Percentiles rank a stretch among this genome's conserved stretches.
These are phyloP conservation scores for Sander lucioperca DNA, from an alignment of 2,113 vertebrate genomes.

Conservation along the genomic window DNA sequence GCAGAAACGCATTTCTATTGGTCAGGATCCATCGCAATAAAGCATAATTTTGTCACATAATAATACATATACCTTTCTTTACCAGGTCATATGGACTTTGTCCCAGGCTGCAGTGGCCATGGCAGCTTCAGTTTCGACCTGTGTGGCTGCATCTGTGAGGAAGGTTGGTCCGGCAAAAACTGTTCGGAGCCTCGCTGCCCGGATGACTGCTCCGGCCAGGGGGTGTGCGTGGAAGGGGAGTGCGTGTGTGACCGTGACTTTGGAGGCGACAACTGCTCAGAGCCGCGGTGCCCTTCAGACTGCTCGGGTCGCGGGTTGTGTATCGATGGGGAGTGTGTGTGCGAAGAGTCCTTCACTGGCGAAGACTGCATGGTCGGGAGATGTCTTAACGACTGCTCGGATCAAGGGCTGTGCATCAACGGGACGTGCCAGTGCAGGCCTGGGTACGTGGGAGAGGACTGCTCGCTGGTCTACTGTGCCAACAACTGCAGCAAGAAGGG, in stretches of 20 bases:
- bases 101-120: conserved; percentile 92
- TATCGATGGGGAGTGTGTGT: conserved; percentile 94
- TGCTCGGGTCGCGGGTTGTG: conserved; percentile 93
- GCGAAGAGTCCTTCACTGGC: conserved; percentile 92
- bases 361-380: conserved; percentile 91
- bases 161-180: conserved; percentile 95
- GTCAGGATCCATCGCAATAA: not conserved
- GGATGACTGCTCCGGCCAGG: conserved; percentile 92
- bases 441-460: conserved; percentile 92
- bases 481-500: conserved; percentile 93
- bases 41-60: not conserved
- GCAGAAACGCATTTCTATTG: too few relatives aligned
- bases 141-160: conserved; percentile 93
- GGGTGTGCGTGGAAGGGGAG: conserved; percentile 93
- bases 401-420: conserved; percentile 91
- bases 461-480: conserved; percentile 88
- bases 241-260: conserved; percentile 95
- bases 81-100: conserved; percentile 92
- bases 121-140: conserved; percentile 95
- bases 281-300: conserved; percentile 89
- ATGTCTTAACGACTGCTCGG: conserved; percentile 93
- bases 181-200: conserved; percentile 94
- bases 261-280: conserved; percentile 93
- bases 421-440: conserved; percentile 92
- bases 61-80: too few relatives aligned